Evolutionary conservation across 2,888 invertebrate species (phyloP).

Genomic region (Alcis repandata): DNA sequence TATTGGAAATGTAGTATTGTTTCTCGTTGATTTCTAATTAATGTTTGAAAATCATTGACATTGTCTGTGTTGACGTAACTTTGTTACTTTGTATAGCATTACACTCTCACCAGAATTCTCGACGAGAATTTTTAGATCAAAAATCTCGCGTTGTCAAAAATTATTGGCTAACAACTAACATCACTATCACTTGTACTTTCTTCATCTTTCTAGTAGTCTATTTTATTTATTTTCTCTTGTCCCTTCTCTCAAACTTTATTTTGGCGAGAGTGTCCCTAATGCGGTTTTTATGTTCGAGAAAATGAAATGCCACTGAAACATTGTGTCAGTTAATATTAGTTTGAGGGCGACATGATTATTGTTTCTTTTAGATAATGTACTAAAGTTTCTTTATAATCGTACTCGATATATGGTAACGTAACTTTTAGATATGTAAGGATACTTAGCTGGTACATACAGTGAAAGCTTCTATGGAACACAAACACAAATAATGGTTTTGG

Average conservation of each 20-base stretch:
- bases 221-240: no score
- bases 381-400: slow-evolving; percentile 20
- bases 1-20: slow-evolving; percentile 58
- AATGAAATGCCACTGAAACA: slow-evolving; percentile 11
- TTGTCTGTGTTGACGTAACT: slow-evolving; percentile 12
- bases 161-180: background rate
- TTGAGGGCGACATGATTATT: slow-evolving; percentile 1
- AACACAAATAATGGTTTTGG: slow-evolving; percentile 27
- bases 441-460: slow-evolving; percentile 18
- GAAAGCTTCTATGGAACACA: slow-evolving; percentile 26
- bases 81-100: slow-evolving; percentile 12
- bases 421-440: slow-evolving; percentile 25
- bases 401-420: slow-evolving; percentile 30
- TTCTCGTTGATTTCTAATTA: slow-evolving; percentile 53
- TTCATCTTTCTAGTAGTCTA: background rate
- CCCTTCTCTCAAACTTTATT: background rate
- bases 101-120: slow-evolving; percentile 3
- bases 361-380: slow-evolving; percentile 8
- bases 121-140: slow-evolving; percentile 1
- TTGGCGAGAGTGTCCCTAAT: slow-evolving; percentile 9
- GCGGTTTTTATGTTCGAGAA: background rate
- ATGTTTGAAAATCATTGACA: slow-evolving; percentile 29
- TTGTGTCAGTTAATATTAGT: background rate
- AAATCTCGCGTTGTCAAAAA: background rate
- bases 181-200: background rate